Evolutionary conservation across 2,888 invertebrate species (phyloP).

Genomic region (Harpagoxenus sublaevis): DNA sequence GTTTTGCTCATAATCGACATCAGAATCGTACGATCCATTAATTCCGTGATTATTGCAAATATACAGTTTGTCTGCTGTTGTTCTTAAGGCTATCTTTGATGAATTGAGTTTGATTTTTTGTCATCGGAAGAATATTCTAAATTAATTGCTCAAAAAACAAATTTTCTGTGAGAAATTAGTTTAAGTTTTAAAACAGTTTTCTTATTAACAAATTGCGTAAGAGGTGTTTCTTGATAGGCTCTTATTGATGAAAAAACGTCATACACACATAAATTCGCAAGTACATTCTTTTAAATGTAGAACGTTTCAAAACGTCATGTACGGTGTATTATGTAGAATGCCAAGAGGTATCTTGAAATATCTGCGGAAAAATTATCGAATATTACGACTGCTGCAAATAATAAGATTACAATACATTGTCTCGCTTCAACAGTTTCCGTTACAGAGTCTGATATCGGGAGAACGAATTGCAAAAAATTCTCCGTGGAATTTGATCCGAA

Average conservation of each 20-base stretch:
- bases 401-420: slow-evolving; percentile 20
- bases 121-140: not conserved
- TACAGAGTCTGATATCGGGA: slow-evolving; percentile 23
- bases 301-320: not conserved
- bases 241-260: not conserved
- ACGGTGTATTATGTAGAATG: not conserved
- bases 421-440: slow-evolving; percentile 4
- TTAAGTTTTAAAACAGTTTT: not conserved
- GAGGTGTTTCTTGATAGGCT: not conserved
- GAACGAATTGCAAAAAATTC: slow-evolving; percentile 55
- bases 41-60: not conserved
- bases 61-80: not conserved
- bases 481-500: slow-evolving; percentile 23
- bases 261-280: not conserved
- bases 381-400: slow-evolving; percentile 4
- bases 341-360: not conserved
- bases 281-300: not conserved
- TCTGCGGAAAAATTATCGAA: slow-evolving; percentile 21
- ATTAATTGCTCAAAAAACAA: not conserved
- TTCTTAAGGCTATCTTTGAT: not conserved
- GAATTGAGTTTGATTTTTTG: not conserved
- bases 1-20: not conserved
- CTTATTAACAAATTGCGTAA: not conserved
- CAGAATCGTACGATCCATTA: not conserved
- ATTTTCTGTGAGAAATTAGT: not conserved